These are phyloP conservation scores for Lates calcarifer DNA, from an alignment of 2,113 vertebrate genomes.

Conservation along the genomic window DNA sequence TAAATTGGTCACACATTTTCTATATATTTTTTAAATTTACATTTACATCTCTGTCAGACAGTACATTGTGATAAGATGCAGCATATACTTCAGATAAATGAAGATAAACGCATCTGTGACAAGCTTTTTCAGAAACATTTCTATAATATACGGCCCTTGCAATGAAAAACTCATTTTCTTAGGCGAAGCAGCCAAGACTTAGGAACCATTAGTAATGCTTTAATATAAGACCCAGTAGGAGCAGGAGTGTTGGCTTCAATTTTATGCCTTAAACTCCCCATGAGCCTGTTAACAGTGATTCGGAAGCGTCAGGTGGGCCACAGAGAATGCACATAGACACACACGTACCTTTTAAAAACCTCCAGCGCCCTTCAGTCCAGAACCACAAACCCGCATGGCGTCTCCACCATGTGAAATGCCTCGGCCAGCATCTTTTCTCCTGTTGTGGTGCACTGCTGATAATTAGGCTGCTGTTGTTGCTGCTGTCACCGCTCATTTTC, in stretches of 20 bases:
- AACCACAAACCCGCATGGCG: constrained; percentile 27
- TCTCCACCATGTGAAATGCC: constrained; percentile 18
- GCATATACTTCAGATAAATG: too few species aligned
- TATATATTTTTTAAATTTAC: background rate
- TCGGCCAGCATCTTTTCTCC: constrained; percentile 52
- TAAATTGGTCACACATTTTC: background rate
- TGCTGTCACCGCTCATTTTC: constrained; percentile 49
- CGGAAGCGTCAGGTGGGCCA: constrained; percentile 43
- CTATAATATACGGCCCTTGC: background rate
- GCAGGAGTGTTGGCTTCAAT: constrained; percentile 30
- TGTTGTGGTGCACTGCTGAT: constrained; percentile 17
- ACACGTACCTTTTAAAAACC: constrained; percentile 18
- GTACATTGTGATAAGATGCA: background rate
- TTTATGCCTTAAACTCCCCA: constrained; percentile 22
- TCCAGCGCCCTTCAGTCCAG: background rate
- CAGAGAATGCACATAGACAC: constrained; percentile 43
- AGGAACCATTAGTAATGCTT: constrained; percentile 54
- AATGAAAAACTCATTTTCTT: background rate
- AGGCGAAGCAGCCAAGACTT: constrained; percentile 4
- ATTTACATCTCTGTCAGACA: background rate
- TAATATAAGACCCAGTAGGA: constrained; percentile 53
- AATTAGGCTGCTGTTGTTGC: constrained; percentile 62
- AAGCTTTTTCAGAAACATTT: too few species aligned
- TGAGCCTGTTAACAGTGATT: constrained; percentile 42
- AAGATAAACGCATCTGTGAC: too few species aligned